Percentiles rank a stretch among this genome's conserved stretches.
Evolutionary conservation across 2,888 invertebrate species (phyloP).

Genomic region (Idaea straminata): DNA sequence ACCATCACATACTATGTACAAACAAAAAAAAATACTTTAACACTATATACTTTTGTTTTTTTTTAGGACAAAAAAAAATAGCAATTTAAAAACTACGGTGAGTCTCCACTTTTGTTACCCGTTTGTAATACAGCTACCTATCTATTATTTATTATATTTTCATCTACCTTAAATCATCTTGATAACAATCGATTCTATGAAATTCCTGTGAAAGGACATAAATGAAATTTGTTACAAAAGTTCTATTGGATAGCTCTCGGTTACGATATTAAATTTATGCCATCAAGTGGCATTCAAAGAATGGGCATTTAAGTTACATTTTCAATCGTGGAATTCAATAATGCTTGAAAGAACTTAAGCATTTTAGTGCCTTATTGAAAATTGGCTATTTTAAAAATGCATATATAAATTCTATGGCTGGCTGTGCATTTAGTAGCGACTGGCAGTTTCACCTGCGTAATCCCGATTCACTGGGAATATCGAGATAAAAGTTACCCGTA

Average conservation of each 20-base stretch:
- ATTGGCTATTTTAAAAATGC: slow-evolving; percentile 17
- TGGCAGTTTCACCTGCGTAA: no score
- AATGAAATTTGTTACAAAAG: slow-evolving; percentile 78
- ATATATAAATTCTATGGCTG: slow-evolving; percentile 15
- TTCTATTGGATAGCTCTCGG: slow-evolving; percentile 64
- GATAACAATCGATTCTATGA: slow-evolving; percentile 72
- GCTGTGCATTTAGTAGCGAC: slow-evolving; percentile 9
- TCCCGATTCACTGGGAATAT: background rate
- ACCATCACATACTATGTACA: no score
- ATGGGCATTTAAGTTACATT: slow-evolving; percentile 67
- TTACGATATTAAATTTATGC: slow-evolving; percentile 77
- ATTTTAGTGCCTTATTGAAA: slow-evolving; percentile 20
- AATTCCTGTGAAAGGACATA: slow-evolving; percentile 68
- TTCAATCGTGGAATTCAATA: slow-evolving; percentile 63
- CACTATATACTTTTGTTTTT: no score
- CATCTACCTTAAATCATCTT: slow-evolving; percentile 59
- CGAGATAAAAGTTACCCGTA: no score
- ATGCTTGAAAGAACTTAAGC: slow-evolving; percentile 39
- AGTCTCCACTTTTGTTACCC: background rate
- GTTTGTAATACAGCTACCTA: background rate
- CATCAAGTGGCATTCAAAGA: slow-evolving; percentile 70
- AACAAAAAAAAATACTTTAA: no score
- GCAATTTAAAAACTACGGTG: background rate
- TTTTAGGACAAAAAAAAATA: no score
- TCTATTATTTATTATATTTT: slow-evolving; percentile 24